phyloP scores from a whole-genome alignment of 2,797 vertebrate species.

The Myoxocephalus aenaeus region DNA sequence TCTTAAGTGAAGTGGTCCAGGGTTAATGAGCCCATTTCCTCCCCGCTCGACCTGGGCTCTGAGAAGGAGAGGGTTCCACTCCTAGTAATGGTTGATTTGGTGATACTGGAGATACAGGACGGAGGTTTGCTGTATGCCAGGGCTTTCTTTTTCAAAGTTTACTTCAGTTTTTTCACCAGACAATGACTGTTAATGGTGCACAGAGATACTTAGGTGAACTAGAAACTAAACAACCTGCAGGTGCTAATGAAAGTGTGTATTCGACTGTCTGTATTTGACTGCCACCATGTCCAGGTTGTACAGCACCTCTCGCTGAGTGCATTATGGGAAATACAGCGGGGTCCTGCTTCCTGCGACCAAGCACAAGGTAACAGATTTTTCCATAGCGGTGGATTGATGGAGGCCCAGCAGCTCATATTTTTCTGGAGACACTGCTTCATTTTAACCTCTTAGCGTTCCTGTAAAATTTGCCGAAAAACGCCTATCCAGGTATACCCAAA shows the following conservation, averaged over 20 bases:
- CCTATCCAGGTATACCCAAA: too few relatives aligned
- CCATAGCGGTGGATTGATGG: not conserved
- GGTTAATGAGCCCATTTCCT: conserved; percentile 40
- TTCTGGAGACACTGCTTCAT: not conserved
- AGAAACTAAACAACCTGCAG: not conserved
- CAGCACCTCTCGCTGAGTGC: too few relatives aligned
- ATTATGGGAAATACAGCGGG: too few relatives aligned
- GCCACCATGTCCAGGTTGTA: too few relatives aligned
- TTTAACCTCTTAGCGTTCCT: not conserved
- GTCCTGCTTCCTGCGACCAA: too few relatives aligned
- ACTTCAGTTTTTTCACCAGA: not conserved
- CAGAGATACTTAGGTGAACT: too few relatives aligned
- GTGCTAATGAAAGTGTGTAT: not conserved
- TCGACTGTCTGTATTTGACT: not conserved
- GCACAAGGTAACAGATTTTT: too few relatives aligned
- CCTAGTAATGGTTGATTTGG: not conserved
- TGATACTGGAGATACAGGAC: not conserved
- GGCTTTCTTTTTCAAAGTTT: not conserved
- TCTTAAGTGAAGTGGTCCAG: conserved; percentile 8
- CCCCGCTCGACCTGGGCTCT: not conserved
- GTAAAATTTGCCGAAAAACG: too few relatives aligned
- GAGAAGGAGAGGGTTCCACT: not conserved
- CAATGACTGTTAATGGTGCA: not conserved
- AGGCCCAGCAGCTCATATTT: not conserved
- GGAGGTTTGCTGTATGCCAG: not conserved